Conservation (phyloP, 1,140 invertebrate species). For the Drosophila willistoni region DNA sequence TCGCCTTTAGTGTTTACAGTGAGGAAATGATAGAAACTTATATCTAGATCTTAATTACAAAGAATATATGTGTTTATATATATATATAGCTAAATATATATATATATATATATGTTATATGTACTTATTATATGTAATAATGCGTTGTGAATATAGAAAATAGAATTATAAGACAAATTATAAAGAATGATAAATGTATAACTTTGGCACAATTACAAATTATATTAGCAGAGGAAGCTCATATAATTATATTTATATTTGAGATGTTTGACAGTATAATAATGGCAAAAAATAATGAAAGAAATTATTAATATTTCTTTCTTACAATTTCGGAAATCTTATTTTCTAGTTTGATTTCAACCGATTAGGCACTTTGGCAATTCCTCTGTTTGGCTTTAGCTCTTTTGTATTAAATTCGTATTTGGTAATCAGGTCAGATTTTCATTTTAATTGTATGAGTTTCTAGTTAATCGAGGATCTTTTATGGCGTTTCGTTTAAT, state of each 20-base stretch:
- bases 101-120: slow-evolving; percentile 3
- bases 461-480: background rate
- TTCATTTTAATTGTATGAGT: background rate
- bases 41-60: slow-evolving; percentile 16
- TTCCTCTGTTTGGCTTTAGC: too few relatives aligned
- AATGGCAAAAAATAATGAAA: too few relatives aligned
- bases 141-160: slow-evolving; percentile 6
- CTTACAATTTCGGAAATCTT: too few relatives aligned
- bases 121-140: slow-evolving; percentile 11
- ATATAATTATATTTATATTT: background rate
- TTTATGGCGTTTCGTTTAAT: slow-evolving; percentile 19
- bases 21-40: slow-evolving; percentile 72
- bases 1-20: slow-evolving; percentile 81
- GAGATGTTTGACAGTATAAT: background rate
- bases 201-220: too few relatives aligned
- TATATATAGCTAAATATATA: background rate
- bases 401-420: background rate
- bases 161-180: background rate
- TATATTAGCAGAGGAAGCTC: too few relatives aligned
- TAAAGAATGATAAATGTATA: background rate
- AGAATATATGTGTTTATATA: background rate
- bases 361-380: too few relatives aligned
- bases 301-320: too few relatives aligned
- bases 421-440: background rate
- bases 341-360: too few relatives aligned